phyloP scores from a whole-genome alignment of 2,113 vertebrate species.

The Leptocoma aspasia region DNA sequence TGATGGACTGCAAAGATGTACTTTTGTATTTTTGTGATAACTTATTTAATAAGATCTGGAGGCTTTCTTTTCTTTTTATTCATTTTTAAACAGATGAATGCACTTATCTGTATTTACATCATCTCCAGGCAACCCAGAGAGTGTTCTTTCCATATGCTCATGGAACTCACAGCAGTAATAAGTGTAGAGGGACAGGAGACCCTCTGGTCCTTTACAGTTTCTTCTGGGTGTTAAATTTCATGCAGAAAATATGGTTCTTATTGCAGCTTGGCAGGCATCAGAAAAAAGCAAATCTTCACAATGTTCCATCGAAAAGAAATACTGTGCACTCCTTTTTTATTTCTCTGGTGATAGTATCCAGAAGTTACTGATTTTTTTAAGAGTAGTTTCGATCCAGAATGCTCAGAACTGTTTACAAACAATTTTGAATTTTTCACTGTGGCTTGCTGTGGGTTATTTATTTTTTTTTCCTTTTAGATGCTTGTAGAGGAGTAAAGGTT shows the following conservation, averaged over 20 bases:
- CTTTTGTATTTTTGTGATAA: not conserved
- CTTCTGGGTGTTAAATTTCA: constrained; percentile 57
- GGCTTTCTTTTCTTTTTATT: not conserved
- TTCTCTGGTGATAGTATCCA: not conserved
- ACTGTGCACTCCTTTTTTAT: not conserved
- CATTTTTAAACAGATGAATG: not conserved
- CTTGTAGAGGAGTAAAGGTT: not conserved
- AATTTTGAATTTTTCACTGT: not conserved
- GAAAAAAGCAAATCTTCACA: not conserved
- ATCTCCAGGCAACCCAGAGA: not conserved
- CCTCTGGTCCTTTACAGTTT: constrained; percentile 27
- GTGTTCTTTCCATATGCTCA: not conserved
- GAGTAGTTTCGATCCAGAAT: not conserved
- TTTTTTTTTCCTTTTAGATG: not conserved
- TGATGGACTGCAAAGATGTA: not conserved
- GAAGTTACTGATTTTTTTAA: not conserved
- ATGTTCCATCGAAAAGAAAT: not conserved
- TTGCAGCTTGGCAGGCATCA: constrained; percentile 42
- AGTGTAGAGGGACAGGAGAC: constrained; percentile 26
- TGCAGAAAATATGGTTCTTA: constrained; percentile 42
- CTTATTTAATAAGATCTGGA: not conserved
- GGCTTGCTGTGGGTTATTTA: not conserved
- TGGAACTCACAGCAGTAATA: not conserved
- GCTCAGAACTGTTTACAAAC: not conserved
- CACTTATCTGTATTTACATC: constrained; percentile 7